Percentiles rank a stretch among this genome's conserved stretches.
Evolutionary conservation across 2,797 vertebrate species (phyloP).

Genomic region (Epinephelus awoara): DNA sequence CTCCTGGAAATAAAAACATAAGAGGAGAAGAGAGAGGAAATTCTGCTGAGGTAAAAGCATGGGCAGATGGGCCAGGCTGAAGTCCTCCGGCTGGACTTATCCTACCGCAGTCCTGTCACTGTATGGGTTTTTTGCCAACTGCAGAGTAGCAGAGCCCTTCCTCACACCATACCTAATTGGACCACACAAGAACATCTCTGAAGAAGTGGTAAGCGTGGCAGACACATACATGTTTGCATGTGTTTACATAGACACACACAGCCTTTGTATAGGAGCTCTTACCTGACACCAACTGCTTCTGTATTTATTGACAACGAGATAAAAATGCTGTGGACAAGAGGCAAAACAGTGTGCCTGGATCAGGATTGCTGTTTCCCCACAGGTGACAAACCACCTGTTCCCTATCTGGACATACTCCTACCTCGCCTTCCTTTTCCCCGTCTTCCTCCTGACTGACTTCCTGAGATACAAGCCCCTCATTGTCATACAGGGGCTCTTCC

Average conservation of each 20-base stretch:
- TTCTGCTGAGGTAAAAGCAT: slow-evolving; percentile 42
- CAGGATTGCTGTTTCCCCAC: slow-evolving; percentile 22
- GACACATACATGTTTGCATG: not conserved
- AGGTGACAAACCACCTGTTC: slow-evolving; percentile 86
- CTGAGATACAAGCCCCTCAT: slow-evolving; percentile 84
- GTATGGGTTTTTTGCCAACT: slow-evolving; percentile 85
- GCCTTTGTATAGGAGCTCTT: too few relatives aligned
- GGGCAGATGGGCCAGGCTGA: slow-evolving; percentile 57
- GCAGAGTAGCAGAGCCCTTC: slow-evolving; percentile 86
- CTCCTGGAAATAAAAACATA: slow-evolving; percentile 6
- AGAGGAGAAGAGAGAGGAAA: not conserved
- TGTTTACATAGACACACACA: too few relatives aligned
- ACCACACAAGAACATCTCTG: slow-evolving; percentile 85
- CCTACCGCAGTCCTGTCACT: slow-evolving; percentile 80
- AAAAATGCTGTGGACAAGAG: not conserved
- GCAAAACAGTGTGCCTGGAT: not conserved
- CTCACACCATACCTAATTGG: slow-evolving; percentile 86
- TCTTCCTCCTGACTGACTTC: slow-evolving; percentile 85
- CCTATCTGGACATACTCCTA: slow-evolving; percentile 89
- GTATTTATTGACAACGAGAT: slow-evolving; percentile 1
- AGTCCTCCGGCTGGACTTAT: slow-evolving; percentile 75
- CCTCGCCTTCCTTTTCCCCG: slow-evolving; percentile 80
- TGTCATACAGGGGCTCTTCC: slow-evolving; percentile 80
- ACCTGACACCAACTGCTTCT: not conserved
- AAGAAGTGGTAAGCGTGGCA: slow-evolving; percentile 79